Percentiles rank a stretch among this genome's conserved stretches.
Evolutionary conservation across 2,888 invertebrate species (phyloP).

Genomic region (Parnassius apollo): DNA sequence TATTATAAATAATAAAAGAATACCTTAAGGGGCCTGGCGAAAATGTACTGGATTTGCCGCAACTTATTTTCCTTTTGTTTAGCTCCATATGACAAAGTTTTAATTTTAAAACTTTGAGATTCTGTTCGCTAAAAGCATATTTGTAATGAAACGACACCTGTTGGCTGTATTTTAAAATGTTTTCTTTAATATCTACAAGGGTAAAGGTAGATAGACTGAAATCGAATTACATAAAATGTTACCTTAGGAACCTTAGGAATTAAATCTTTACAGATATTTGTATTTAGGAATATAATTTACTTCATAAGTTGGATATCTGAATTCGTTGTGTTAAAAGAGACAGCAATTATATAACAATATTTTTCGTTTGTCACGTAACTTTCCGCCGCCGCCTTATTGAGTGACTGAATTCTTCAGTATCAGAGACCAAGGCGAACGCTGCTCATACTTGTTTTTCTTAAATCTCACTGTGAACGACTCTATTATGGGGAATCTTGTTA

Average conservation of each 20-base stretch:
- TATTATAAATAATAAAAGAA: constrained; percentile 75
- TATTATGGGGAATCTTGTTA: constrained; percentile 79
- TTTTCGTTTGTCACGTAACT: constrained; percentile 37
- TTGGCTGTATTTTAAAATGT: constrained; percentile 3
- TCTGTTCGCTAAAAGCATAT: constrained; percentile 17
- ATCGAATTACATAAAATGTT: too few species aligned
- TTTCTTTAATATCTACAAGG: neutral
- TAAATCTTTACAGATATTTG: constrained; percentile 9
- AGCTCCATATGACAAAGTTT: constrained; percentile 35
- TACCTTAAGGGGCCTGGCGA: constrained; percentile 61
- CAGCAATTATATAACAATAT: constrained; percentile 50
- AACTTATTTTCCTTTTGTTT: constrained; percentile 51
- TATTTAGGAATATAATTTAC: constrained; percentile 28
- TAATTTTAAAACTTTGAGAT: constrained; percentile 26
- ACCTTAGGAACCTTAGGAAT: neutral
- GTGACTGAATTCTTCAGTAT: constrained; percentile 59
- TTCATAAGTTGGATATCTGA: constrained; percentile 33
- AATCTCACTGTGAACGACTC: constrained; percentile 75
- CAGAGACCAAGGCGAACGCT: constrained; percentile 33
- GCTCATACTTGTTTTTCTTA: constrained; percentile 75
- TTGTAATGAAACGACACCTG: constrained; percentile 22
- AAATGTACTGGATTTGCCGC: constrained; percentile 67
- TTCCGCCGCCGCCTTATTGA: constrained; percentile 34
- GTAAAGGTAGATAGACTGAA: too few species aligned
- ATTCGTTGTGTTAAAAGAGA: constrained; percentile 35